These are phyloP conservation scores for Pelusios castaneus DNA, from an alignment of 2,113 vertebrate species.

Conservation along the genomic window DNA sequence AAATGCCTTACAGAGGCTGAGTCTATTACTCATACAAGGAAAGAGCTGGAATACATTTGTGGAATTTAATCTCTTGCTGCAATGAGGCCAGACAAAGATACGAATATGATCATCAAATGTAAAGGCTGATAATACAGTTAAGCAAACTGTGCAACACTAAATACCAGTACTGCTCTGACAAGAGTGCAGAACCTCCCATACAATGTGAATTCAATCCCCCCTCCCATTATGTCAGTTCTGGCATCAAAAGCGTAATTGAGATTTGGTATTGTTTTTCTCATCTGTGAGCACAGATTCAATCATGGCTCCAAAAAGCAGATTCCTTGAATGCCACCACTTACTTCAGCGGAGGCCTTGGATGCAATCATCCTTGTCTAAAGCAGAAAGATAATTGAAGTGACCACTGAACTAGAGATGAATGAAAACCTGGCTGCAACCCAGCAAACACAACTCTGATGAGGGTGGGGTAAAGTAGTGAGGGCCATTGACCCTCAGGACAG, in stretches of 20 bases:
- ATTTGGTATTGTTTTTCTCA: not conserved
- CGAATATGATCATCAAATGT: not conserved
- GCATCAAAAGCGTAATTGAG: not conserved
- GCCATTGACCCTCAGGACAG: accelerated
- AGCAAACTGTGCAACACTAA: not conserved
- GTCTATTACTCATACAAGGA: not conserved
- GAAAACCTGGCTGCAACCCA: not conserved
- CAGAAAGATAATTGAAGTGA: not conserved
- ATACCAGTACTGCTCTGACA: not conserved
- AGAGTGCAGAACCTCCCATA: not conserved
- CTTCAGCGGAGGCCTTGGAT: not conserved
- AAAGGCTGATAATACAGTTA: not conserved
- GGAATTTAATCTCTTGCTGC: not conserved
- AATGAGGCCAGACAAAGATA: not conserved
- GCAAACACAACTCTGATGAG: accelerated
- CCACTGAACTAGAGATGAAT: not conserved
- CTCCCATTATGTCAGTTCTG: not conserved
- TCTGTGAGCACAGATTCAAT: not conserved
- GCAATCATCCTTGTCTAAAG: not conserved
- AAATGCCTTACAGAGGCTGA: not conserved
- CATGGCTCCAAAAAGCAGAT: not conserved
- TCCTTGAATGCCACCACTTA: not conserved
- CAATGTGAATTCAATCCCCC: not conserved
- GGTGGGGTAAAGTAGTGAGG: not conserved
- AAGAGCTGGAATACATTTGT: not conserved